Evolutionary conservation across 2,888 invertebrate genomes (phyloP), one percentile per base, ranked within the genome.

Genomic region (Chloroclystis v-ata): DNA sequence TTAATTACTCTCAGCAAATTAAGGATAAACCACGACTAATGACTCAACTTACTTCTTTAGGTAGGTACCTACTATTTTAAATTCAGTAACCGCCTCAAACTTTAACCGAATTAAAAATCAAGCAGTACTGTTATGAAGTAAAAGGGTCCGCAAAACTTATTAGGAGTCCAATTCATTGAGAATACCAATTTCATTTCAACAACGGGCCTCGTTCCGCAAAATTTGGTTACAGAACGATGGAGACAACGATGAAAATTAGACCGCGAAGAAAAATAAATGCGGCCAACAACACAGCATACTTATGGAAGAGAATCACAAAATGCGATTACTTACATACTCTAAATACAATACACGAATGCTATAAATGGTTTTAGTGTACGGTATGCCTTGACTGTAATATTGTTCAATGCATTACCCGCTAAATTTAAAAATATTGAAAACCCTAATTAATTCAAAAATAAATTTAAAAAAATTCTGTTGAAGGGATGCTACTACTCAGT

Each of bases 161-260:
- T 63, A 64, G 69, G 61, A 66, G 72, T 69, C 68, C 75, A 80
- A 82, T 82, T 81, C 81, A 79, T 78, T 76, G 73, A 70, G 81
- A 83, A 86, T 84, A 82, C 82, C 79, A 84, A 85, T 82, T 83
- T 79, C 77, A 80, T 81, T 75, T 78, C 72, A 72, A 73, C 75
- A 76, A 71, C 75, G 79, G 82, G 82, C 81, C 80, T 80, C 82
- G 79, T 84, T 84, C 65, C 73, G 69, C 68, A 67, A 81, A 84
- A 85, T 85, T 85, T 83, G 83, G 82, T 83, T 83, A 82, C 82
- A 79, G 81, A 83, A 82, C 75, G 81, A 73, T 78, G 70, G 78
- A 81, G 81, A 83, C 82, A 82, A 84, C 81, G 82, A 82, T 78
- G 81, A 82, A 80, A 84, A 86, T 83, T 84, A 84, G 82, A 83